A percentile compares a stretch with the other conserved stretches of the same genome.
Conservation (phyloP, 2,888 invertebrate species). For the Actias luna region DNA sequence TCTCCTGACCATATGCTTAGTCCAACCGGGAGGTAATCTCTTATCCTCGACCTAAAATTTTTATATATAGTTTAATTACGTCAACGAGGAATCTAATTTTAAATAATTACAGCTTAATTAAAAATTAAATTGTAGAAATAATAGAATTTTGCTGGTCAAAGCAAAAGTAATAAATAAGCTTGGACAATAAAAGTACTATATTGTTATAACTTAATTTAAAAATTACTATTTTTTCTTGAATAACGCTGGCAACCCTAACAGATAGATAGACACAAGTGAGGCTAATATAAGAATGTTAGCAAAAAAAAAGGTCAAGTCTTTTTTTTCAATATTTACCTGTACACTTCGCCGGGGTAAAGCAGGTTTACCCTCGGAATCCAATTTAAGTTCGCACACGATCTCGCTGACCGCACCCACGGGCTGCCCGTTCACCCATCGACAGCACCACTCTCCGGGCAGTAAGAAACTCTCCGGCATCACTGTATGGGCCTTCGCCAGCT, state of each 20-base stretch:
- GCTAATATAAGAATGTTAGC: no score
- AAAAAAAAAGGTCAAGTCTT: no score
- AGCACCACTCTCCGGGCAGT: constrained; percentile 83
- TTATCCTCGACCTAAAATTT: constrained; percentile 84
- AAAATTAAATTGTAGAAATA: no score
- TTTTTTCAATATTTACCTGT: constrained; percentile 57
- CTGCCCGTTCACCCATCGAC: constrained; percentile 86
- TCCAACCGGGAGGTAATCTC: constrained; percentile 88
- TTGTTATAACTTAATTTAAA: no score
- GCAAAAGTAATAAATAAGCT: no score
- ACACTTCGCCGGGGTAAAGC: constrained; percentile 68
- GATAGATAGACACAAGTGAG: no score
- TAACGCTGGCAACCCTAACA: no score
- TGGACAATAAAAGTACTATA: no score
- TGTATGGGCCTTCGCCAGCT: constrained; percentile 18
- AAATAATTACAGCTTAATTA: neutral
- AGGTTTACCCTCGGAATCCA: constrained; percentile 58
- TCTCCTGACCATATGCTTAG: constrained; percentile 89
- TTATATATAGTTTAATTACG: neutral
- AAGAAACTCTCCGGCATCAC: constrained; percentile 57
- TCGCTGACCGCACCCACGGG: constrained; percentile 83
- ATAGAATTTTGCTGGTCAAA: no score
- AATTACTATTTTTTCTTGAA: no score
- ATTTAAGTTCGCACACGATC: constrained; percentile 60
- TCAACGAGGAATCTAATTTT: neutral